A percentile compares a stretch with the other conserved stretches of the same genome.
Evolutionary conservation across 2,888 invertebrate species (phyloP).

Genomic region (Ferrisia virgata): DNA sequence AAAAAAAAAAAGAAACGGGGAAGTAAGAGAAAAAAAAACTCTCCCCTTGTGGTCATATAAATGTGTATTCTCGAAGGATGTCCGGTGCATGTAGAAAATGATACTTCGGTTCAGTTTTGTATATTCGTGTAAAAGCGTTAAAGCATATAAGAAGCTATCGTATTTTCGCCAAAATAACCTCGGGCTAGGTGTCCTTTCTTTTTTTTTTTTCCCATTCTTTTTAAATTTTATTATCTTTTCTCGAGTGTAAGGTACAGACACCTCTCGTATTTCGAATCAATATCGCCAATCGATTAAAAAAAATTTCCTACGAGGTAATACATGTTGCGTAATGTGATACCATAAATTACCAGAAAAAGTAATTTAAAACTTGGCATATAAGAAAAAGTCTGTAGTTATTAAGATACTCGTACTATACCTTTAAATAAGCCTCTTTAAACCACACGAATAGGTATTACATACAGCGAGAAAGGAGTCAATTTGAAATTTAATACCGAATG

Average conservation of each 20-base stretch:
- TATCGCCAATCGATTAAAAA: background rate
- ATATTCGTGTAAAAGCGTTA: background rate
- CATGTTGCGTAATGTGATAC: slow-evolving; percentile 9
- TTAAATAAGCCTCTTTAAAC: background rate
- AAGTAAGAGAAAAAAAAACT: background rate
- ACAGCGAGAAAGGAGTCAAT: background rate
- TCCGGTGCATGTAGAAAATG: slow-evolving; percentile 10
- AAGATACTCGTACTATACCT: too few relatives aligned
- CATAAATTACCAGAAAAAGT: slow-evolving; percentile 6
- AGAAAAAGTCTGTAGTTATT: background rate
- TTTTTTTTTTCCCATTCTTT: background rate
- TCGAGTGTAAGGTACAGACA: background rate
- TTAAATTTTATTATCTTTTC: background rate
- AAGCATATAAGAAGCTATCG: background rate
- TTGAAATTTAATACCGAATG: background rate
- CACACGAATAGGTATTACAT: background rate
- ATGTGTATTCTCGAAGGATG: background rate
- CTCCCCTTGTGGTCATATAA: background rate
- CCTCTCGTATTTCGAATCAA: background rate
- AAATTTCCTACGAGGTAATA: background rate
- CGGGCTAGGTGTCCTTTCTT: background rate
- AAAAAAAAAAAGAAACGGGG: slow-evolving; percentile 12
- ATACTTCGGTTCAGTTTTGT: background rate
- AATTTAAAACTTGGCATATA: slow-evolving; percentile 16
- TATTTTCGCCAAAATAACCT: background rate